Base-by-base conservation (phyloP, 1,140 invertebrate genomes). In the Drosophila chauvacae region DNA sequence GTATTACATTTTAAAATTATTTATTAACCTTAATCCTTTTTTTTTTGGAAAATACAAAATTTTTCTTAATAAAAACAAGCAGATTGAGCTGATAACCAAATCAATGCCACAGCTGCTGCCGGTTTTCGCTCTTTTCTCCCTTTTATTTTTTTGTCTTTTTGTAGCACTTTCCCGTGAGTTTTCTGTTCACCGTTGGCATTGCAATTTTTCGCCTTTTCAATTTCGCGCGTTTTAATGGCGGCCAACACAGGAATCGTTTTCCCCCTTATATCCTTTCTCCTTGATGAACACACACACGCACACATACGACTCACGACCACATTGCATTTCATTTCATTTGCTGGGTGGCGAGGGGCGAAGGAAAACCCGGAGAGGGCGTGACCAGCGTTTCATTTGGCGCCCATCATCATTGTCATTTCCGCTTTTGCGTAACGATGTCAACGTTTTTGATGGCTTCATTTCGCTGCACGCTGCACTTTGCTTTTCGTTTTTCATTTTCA, bases 381-480 rank as follows among this genome's bases (percentile, higher is more conserved):
- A 48, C 71, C 73, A 76, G 28, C 45, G 41, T 55, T 70, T 69
- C 63, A 70, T 70, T 70, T 70, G 66, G 69, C 58, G 45, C 45
- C 72, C 77, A 80, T 87, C 80, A 84, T 80, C 84, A 88, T 87
- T 87, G 84, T 87, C 83, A 87, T 87, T 87, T 90, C 85, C 84
- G 85, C 77, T 88, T 88, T 90, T 90, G 81, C 71, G 84, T 80
- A 88, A 88, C 84, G 84, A 88, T 75, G 62, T 88, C 85, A 88
- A 90, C 85, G 81, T 57, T 90, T 87, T 88, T 88, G 84, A 88
- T 90, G 80, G 85, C 85, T 88, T 88, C 81, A 88, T 88, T 88
- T 90, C 80, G 80, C 69, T 75, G 58, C 62, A 51, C 61, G 45
- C 45, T 77, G 53, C 71, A 59, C 53, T 56, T 23, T 62, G 62